These are phyloP conservation scores for Holcopasites calliopsidis DNA, from an alignment of 1,140 invertebrate genomes.

Conservation along the genomic window DNA sequence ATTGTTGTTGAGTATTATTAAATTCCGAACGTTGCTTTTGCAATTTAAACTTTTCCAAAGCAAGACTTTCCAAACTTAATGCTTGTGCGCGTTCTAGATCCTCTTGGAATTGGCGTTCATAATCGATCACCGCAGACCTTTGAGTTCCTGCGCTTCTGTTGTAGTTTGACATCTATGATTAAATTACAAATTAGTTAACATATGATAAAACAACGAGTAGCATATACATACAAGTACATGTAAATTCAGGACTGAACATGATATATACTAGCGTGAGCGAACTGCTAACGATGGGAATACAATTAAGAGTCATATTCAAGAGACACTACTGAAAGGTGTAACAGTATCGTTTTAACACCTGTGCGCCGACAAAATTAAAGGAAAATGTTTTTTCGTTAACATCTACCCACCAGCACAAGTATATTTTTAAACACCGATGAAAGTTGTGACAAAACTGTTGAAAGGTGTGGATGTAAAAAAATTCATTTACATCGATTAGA, in stretches of 20 bases:
- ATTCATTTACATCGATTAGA: neutral
- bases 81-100: constrained; percentile 92
- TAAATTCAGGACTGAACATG: neutral
- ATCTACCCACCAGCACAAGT: neutral
- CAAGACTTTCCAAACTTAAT: constrained; percentile 90
- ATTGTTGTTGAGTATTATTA: constrained; percentile 54
- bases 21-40: constrained; percentile 80
- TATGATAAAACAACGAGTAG: neutral
- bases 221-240: neutral
- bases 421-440: neutral
- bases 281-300: neutral
- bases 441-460: neutral
- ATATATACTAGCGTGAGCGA: neutral
- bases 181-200: constrained; percentile 21
- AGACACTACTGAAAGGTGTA: neutral
- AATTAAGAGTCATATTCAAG: neutral
- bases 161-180: constrained; percentile 78
- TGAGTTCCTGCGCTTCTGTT: constrained; percentile 68
- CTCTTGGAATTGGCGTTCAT: constrained; percentile 90
- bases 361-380: neutral
- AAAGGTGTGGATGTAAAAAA: neutral
- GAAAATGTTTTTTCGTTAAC: neutral
- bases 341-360: constrained; percentile 32
- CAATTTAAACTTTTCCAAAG: constrained; percentile 88
- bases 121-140: constrained; percentile 80